These are phyloP conservation scores for Zingel zingel DNA, from an alignment of 2,113 vertebrate genomes.

Conservation along the genomic window DNA sequence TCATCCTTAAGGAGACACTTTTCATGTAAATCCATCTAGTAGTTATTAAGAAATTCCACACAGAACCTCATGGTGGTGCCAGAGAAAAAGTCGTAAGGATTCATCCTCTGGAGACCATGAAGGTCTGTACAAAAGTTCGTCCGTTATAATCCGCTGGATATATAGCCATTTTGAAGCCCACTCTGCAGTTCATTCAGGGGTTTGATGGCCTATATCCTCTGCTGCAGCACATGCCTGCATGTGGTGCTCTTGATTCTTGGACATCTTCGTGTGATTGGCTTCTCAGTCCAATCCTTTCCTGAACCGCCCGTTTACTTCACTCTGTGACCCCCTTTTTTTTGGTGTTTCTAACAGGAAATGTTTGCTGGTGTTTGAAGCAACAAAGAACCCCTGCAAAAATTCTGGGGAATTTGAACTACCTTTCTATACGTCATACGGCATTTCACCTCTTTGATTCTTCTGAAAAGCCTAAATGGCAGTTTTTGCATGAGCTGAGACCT, in stretches of 20 bases:
- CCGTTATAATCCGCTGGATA: not conserved
- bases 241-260: not conserved
- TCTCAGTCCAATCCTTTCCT: not conserved
- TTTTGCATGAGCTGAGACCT: not conserved
- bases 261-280: not conserved
- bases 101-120: not conserved
- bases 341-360: not conserved
- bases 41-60: not conserved
- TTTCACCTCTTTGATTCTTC: not conserved
- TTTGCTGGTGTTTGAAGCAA: slow-evolving; percentile 4
- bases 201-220: not conserved
- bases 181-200: not conserved
- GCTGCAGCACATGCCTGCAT: not conserved
- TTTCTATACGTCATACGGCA: not conserved
- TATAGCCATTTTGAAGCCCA: not conserved
- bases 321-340: not conserved
- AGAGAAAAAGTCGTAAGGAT: not conserved
- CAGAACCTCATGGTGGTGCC: not conserved
- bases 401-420: not conserved
- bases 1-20: not conserved
- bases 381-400: not conserved
- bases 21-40: not conserved
- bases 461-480: not conserved
- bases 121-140: not conserved
- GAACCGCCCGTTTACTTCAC: not conserved